phyloP scores from a whole-genome alignment of 2,888 invertebrate genomes.

The Drosophila demipolita region DNA sequence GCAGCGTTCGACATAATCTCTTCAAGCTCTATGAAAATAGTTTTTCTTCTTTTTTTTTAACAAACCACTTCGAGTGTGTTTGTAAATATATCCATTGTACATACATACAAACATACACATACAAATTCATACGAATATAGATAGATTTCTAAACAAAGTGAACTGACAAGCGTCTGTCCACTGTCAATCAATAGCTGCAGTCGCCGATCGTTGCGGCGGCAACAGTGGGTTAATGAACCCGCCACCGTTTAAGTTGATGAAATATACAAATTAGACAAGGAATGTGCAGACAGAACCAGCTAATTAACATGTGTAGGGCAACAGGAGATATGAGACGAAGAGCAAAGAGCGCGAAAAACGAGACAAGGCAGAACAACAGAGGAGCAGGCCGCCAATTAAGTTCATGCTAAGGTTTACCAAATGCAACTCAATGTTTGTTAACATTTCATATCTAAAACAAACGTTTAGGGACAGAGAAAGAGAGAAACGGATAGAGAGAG shows the following conservation, averaged over 20 bases:
- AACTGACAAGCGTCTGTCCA: conserved; percentile 62
- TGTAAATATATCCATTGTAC: conserved; percentile 30
- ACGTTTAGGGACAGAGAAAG: conserved; percentile 27
- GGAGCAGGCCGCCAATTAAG: conserved; percentile 35
- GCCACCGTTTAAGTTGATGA: conserved; percentile 60
- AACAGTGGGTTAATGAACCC: conserved; percentile 56
- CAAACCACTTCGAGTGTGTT: conserved; percentile 15
- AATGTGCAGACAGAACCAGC: conserved; percentile 59
- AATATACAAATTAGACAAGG: conserved; percentile 70
- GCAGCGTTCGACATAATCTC: background rate
- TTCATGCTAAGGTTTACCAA: conserved; percentile 44
- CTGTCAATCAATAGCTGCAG: conserved; percentile 76
- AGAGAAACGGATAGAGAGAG: background rate
- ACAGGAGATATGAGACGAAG: conserved; percentile 11
- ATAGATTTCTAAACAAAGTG: conserved; percentile 40
- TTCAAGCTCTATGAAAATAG: conserved; percentile 21
- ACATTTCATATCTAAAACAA: conserved; percentile 60
- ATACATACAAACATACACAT: background rate
- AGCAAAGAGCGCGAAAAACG: conserved; percentile 25
- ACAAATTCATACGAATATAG: background rate
- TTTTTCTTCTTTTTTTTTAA: background rate
- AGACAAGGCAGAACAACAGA: conserved; percentile 11
- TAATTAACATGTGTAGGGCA: conserved; percentile 67
- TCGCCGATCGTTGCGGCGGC: conserved; percentile 44
- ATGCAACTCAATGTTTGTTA: conserved; percentile 23